These are phyloP conservation scores for Zaprionus kolodkinae DNA, from an alignment of 1,140 invertebrate species.

Conservation along the genomic window DNA sequence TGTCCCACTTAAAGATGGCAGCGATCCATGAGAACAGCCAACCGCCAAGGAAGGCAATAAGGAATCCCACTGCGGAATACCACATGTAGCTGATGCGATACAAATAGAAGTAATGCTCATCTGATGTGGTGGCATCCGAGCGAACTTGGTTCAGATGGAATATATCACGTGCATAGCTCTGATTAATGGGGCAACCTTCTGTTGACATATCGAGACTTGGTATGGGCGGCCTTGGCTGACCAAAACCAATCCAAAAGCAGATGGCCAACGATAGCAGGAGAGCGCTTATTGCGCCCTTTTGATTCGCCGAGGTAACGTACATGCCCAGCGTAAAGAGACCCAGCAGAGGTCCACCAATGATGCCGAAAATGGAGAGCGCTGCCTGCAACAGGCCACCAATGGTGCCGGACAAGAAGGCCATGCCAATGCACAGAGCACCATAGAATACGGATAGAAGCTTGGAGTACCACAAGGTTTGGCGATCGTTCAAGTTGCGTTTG, in stretches of 20 bases:
- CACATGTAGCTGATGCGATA: constrained; percentile 93
- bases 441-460: constrained; percentile 89
- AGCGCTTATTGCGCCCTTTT: constrained; percentile 89
- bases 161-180: constrained; percentile 37
- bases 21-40: constrained; percentile 86
- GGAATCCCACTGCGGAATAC: constrained; percentile 90
- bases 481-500: constrained; percentile 57
- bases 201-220: constrained; percentile 86
- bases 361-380: constrained; percentile 91
- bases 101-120: constrained; percentile 66
- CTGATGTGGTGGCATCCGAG: background rate
- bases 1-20: constrained; percentile 61
- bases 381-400: constrained; percentile 90
- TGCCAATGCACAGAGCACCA: constrained; percentile 88
- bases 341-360: constrained; percentile 91
- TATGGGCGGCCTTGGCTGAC: constrained; percentile 88
- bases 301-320: constrained; percentile 87
- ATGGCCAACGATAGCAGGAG: constrained; percentile 88
- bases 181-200: constrained; percentile 85
- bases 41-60: constrained; percentile 88
- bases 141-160: background rate
- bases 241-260: constrained; percentile 94
- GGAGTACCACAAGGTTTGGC: constrained; percentile 83
- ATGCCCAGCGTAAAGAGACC: constrained; percentile 93
- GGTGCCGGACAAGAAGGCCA: constrained; percentile 89